Evolutionary conservation across 2,113 vertebrate species (phyloP).

Genomic region (Rhabdornis inornatus): DNA sequence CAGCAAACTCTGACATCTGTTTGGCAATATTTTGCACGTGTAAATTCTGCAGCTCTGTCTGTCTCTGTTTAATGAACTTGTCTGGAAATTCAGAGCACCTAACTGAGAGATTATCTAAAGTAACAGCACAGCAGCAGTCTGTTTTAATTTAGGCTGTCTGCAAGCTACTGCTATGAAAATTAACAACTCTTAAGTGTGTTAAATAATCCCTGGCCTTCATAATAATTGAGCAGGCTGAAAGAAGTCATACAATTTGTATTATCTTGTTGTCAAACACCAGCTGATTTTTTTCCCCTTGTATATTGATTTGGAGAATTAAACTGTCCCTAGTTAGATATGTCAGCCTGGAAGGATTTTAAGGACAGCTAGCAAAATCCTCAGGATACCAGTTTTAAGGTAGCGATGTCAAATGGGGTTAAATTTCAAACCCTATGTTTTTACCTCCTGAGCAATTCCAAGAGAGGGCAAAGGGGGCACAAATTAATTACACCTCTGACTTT

Average conservation of each 20-base stretch:
- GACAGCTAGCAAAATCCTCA: neutral
- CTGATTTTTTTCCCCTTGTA: slow-evolving; percentile 15
- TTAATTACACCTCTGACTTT: neutral
- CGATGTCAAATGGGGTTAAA: neutral
- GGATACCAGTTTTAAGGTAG: neutral
- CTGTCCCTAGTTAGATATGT: neutral
- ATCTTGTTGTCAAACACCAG: slow-evolving; percentile 57
- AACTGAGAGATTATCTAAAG: slow-evolving; percentile 55
- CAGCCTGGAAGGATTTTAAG: neutral
- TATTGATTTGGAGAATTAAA: slow-evolving; percentile 53
- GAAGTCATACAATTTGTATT: slow-evolving; percentile 38
- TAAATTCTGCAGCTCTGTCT: slow-evolving; percentile 31
- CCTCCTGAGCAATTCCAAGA: neutral
- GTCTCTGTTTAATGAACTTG: slow-evolving; percentile 48
- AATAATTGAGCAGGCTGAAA: slow-evolving; percentile 59
- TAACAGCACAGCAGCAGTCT: slow-evolving; percentile 58
- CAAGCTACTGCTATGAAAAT: slow-evolving; percentile 59
- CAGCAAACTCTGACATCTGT: slow-evolving; percentile 41
- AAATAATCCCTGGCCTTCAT: slow-evolving; percentile 56
- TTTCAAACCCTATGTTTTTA: neutral
- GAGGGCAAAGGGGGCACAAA: neutral
- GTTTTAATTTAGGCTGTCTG: slow-evolving; percentile 66
- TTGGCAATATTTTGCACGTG: slow-evolving; percentile 22
- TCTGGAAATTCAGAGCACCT: slow-evolving; percentile 53
- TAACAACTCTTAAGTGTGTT: slow-evolving; percentile 68